phyloP scores from a whole-genome alignment of 1,140 invertebrate species.

The Galendromus occidentalis region DNA sequence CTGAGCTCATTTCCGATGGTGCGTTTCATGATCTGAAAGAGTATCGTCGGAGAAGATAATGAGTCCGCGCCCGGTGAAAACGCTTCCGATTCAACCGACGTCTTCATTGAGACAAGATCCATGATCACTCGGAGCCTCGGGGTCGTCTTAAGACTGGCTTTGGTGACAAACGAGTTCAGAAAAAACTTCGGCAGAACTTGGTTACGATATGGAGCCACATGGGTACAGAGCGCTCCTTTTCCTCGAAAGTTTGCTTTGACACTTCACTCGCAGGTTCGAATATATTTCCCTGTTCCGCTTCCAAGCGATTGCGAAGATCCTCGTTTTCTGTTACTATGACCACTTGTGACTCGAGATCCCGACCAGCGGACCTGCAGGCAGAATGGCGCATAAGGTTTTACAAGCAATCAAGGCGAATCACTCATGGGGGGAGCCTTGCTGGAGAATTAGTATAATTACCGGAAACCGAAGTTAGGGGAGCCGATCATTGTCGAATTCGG shows the following conservation, averaged over 20 bases:
- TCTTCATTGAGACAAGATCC: too few relatives aligned
- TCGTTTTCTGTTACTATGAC: constrained; percentile 60
- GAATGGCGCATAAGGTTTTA: constrained; percentile 8
- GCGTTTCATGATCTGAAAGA: too few relatives aligned
- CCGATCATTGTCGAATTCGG: constrained; percentile 72
- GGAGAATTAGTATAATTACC: too few relatives aligned
- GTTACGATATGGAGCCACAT: constrained; percentile 31
- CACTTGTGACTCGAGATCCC: constrained; percentile 82
- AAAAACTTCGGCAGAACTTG: constrained; percentile 25
- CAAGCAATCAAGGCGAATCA: neutral
- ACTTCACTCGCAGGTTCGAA: constrained; percentile 33
- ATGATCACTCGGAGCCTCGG: too few relatives aligned
- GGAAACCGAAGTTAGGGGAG: constrained; percentile 63
- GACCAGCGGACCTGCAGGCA: constrained; percentile 52
- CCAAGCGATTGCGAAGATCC: constrained; percentile 35
- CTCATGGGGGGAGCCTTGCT: too few relatives aligned
- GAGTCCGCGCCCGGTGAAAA: too few relatives aligned
- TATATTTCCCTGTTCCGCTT: constrained; percentile 32
- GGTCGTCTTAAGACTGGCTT: too few relatives aligned
- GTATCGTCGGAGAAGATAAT: too few relatives aligned
- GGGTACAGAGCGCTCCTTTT: constrained; percentile 29
- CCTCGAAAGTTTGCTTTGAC: constrained; percentile 26
- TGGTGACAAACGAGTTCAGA: constrained; percentile 10
- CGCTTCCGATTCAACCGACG: too few relatives aligned
- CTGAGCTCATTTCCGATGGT: too few relatives aligned